phyloP scores from a whole-genome alignment of 2,113 vertebrate species.

The Falcunculus frontatus region DNA sequence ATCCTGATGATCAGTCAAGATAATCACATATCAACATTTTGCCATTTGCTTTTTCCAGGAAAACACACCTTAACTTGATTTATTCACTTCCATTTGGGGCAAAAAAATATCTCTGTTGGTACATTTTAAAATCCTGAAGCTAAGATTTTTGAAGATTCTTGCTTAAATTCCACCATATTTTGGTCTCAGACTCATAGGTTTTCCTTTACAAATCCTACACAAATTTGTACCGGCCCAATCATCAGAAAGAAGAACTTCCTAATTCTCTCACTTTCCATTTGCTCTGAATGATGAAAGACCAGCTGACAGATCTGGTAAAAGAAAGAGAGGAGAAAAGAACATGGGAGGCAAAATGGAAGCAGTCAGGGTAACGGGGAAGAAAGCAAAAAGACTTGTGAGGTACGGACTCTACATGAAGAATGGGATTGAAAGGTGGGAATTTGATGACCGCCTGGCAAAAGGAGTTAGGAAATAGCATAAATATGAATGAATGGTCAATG shows the following conservation, averaged over 20 bases:
- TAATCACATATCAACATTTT: not conserved
- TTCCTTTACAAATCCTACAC: not conserved
- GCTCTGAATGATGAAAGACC: not conserved
- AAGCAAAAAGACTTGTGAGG: not conserved
- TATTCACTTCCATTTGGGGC: not conserved
- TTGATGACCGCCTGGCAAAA: not conserved
- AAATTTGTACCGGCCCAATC: fast-evolving
- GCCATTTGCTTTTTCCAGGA: not conserved
- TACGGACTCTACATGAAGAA: not conserved
- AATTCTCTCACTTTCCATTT: not conserved
- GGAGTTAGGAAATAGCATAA: not conserved
- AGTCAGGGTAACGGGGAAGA: not conserved
- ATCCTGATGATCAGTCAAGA: not conserved
- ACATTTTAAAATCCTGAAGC: not conserved
- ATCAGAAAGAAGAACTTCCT: not conserved
- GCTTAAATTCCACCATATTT: not conserved
- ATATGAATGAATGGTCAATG: not conserved
- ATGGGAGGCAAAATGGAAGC: not conserved
- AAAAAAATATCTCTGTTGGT: not conserved
- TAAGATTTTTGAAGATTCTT: not conserved
- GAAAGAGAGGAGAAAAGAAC: not conserved
- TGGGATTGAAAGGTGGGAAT: not conserved
- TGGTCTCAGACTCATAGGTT: not conserved
- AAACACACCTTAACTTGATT: not conserved
- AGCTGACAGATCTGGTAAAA: not conserved